These are phyloP conservation scores for Lerista edwardsae DNA, from an alignment of 2,797 vertebrate genomes.

Conservation along the genomic window DNA sequence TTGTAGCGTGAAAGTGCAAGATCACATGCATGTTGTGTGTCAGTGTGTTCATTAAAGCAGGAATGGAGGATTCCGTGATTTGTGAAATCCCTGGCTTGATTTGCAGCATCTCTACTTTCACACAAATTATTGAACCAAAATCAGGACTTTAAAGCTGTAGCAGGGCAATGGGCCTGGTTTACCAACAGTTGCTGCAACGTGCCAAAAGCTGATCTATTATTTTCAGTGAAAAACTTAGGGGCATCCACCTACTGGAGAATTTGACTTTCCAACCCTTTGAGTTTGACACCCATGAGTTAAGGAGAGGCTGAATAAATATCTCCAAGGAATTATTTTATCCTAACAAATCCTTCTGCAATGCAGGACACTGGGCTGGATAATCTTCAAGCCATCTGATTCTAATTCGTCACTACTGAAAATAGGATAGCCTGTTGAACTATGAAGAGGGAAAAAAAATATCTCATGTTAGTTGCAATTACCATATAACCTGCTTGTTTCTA, in stretches of 20 bases:
- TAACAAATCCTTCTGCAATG: not conserved
- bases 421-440: not conserved
- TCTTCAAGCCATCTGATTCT: constrained; percentile 3
- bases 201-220: not conserved
- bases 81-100: not conserved
- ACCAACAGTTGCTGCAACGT: not conserved
- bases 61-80: no score
- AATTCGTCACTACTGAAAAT: not conserved
- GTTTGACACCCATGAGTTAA: not conserved
- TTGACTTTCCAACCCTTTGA: not conserved
- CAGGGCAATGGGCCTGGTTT: not conserved
- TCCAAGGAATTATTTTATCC: constrained; percentile 1
- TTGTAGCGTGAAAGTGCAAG: not conserved
- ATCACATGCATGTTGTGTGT: not conserved
- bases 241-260: not conserved
- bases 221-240: not conserved
- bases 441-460: not conserved
- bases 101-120: not conserved
- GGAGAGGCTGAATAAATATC: not conserved
- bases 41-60: not conserved
- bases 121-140: not conserved
- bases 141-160: not conserved
- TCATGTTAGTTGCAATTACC: not conserved
- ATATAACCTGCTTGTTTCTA: not conserved
- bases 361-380: not conserved